Percentiles rank a stretch among this genome's conserved stretches.
phyloP scores from a whole-genome alignment of 2,888 invertebrate genomes.

The Clusia tigrina region DNA sequence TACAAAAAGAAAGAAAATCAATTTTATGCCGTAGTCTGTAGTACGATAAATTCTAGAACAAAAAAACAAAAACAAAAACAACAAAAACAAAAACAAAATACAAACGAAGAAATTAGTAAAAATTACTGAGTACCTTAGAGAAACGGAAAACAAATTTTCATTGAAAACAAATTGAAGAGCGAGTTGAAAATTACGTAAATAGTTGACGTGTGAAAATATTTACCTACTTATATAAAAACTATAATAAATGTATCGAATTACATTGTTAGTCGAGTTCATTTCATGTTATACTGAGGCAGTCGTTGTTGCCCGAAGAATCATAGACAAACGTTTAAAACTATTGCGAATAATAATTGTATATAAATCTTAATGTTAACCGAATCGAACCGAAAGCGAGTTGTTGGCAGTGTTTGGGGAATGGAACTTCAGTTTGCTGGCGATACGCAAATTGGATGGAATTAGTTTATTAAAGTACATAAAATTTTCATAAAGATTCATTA shows the following conservation, averaged over 20 bases:
- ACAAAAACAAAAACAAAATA: constrained; percentile 27
- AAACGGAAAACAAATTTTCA: constrained; percentile 9
- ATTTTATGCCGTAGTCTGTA: neutral
- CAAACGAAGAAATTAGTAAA: constrained; percentile 23
- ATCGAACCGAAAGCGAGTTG: neutral
- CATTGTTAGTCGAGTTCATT: constrained; percentile 2
- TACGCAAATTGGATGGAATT: neutral
- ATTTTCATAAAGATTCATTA: neutral
- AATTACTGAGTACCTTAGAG: constrained; percentile 24
- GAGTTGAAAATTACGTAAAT: constrained; percentile 16
- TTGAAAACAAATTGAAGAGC: constrained; percentile 8
- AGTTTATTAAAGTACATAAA: neutral
- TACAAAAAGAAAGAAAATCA: neutral
- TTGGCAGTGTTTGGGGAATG: neutral
- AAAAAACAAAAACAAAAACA: constrained; percentile 32
- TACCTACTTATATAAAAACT: neutral
- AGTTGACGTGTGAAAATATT: neutral
- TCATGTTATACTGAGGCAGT: neutral
- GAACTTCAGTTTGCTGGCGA: neutral
- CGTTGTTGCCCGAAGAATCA: neutral
- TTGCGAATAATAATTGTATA: neutral
- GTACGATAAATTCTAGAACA: constrained; percentile 1
- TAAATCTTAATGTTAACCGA: neutral
- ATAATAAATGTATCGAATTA: neutral
- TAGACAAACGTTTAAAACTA: too few relatives aligned